Evolutionary conservation across 2,113 vertebrate species (phyloP).

Genomic region (Mesocricetus auratus): DNA sequence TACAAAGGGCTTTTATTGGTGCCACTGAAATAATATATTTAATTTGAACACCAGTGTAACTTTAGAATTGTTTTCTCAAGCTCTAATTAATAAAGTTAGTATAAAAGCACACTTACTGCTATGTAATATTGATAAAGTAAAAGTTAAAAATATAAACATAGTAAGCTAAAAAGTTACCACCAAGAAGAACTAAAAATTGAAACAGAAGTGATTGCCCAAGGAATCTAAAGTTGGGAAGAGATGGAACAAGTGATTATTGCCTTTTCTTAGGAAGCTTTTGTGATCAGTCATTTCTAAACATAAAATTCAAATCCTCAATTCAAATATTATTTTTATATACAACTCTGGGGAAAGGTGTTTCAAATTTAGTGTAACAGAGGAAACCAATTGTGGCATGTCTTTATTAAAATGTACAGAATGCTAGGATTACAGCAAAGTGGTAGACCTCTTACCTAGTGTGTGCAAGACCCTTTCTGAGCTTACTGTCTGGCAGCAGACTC

Average conservation of each 20-base stretch:
- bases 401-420: neutral
- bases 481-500: neutral
- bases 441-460: neutral
- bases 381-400: neutral
- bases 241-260: neutral
- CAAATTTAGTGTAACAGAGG: conserved; percentile 53
- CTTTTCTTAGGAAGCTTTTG: conserved; percentile 33
- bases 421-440: neutral
- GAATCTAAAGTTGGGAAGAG: neutral
- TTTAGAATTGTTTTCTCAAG: conserved; percentile 66
- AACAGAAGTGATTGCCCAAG: neutral
- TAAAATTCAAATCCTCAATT: conserved; percentile 54
- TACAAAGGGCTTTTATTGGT: conserved; percentile 98
- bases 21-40: conserved; percentile 91
- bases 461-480: neutral
- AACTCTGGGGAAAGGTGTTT: conserved; percentile 60
- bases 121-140: conserved; percentile 35
- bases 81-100: conserved; percentile 35
- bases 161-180: conserved; percentile 38
- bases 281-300: conserved; percentile 32
- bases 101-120: conserved; percentile 26
- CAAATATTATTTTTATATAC: conserved; percentile 52
- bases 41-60: conserved; percentile 64
- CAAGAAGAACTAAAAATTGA: conserved; percentile 43
- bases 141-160: conserved; percentile 52